Base-by-base conservation (phyloP, 2,888 invertebrate species). In the Sinohyriopsis cumingii region DNA sequence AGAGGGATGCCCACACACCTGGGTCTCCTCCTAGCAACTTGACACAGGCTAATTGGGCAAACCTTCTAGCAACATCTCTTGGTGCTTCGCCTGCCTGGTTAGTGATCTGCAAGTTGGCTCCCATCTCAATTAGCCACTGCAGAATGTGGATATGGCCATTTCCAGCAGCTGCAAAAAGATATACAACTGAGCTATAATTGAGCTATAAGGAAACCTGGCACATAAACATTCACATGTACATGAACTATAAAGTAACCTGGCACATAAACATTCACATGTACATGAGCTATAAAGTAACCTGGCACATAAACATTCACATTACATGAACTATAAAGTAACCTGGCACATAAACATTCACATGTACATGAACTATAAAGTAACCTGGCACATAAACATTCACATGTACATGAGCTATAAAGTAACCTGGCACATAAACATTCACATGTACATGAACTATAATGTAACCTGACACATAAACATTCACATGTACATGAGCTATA, bases 61-160 rank as follows among this genome's bases (percentile, higher is more conserved):
- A 90, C 56, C 90, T 73, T 9, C 86, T 76, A 7, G 90, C 90
- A 12, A 90, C 84, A 71, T 90, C 90, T 54, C 84, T 76, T 3
- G 90, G 84, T 33, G 86, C 87, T 75, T 90, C 90, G 15, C 89
- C 90, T 9, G 89, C 86, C 56, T 86, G 78, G 77, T 90, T 90
- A 6, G 82, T 80, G 57, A 89, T 86, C 19, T 81, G 82, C 82
- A 88, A 82, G 71, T 89, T 87, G 55, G 89, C 90, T 19, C 90
- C 90, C 87, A 89, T 89, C 81, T 90, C 90, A 19, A 90, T 85
- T 69, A 90, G 76, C 90, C 90, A 90, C 72, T 89, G 87, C 63
- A 90, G 79, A n/a, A 90, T 77, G 61, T 88, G 84, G 0, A 89
- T 69, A 74, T 90, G 89, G 63, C 90, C 90, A 67, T 90, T 89